These are phyloP conservation scores for Eudyptes chrysolophus DNA, from an alignment of 2,113 vertebrate species.

Conservation along the genomic window DNA sequence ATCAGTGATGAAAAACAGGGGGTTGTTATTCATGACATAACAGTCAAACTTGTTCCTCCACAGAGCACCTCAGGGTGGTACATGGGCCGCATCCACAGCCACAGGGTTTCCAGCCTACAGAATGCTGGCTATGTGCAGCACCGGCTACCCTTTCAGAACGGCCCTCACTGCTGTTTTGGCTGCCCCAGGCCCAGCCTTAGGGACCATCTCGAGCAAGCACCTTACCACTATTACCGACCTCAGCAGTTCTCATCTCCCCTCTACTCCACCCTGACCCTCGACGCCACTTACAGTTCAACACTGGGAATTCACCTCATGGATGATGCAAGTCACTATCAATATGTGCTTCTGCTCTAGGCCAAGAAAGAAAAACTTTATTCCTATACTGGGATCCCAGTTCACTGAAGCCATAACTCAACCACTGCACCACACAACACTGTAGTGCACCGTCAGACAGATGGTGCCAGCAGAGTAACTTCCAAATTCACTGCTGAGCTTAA, in stretches of 20 bases:
- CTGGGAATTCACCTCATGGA: not conserved
- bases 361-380: not conserved
- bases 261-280: not conserved
- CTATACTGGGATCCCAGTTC: not conserved
- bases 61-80: not conserved
- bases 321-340: not conserved
- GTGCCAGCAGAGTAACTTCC: conserved; percentile 1
- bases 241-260: not conserved
- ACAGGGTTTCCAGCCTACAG: not conserved
- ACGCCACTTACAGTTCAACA: not conserved
- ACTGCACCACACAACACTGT: not conserved
- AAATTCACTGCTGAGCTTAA: not conserved
- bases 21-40: not conserved
- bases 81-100: accelerated
- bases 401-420: not conserved
- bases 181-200: not conserved
- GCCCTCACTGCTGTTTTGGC: not conserved
- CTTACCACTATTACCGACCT: not conserved
- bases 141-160: accelerated
- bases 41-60: not conserved
- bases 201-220: not conserved
- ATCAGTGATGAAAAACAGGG: not conserved
- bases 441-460: not conserved
- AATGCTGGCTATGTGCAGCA: not conserved
- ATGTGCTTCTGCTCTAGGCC: not conserved